Evolutionary conservation across 2,888 invertebrate species (phyloP), one percentile per base, ranked within the genome.

Genomic region (Capitulum mitella): DNA sequence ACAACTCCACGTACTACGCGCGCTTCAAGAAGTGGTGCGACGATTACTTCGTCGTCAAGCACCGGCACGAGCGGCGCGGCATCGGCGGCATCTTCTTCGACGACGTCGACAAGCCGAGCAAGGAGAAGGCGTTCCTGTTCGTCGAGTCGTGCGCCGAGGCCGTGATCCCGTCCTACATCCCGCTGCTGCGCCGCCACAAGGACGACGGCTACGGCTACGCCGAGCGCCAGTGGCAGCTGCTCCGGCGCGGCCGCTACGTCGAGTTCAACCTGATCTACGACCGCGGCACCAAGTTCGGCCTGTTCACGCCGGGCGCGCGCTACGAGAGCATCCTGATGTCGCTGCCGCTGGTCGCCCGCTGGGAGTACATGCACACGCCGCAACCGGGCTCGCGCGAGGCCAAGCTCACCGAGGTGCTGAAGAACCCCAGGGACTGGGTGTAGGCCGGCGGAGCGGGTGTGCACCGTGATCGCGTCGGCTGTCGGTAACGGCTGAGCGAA

Each of bases 191-290:
- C 82, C 90, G 90, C 82, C 94, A 94, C 85, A 95, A 94, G 87
- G 90, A 92, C 82, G 92, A 91, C 81, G 89, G 87, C 1, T 95
- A 94, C 84, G 92, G 92, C 0, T 91, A 91, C 84, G 87, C 88
- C 77, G 93, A 96, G 86, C 88, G 94, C 29, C 91, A 94, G 82
- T 98, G 98, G 98, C 98, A 98, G 87, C 87, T 97, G 78, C 84
- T 98, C 10, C 89, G 98, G 34, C 89, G 98, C 83, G 98, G 98
- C 0, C 89, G 96, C 82, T 98, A 98, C 86, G 97, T 97, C 0
- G 98, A 98, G 87, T 98, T 98, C 85, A 98, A 98, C 88, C 88
- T 98, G 77, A 93, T 98, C 82, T 98, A 98, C 85, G 98, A 98
- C 87, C 89, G 98, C 82, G 98, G 98, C 51, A 98, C 98, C 16